Evolutionary conservation across 2,113 vertebrate genomes (phyloP), one percentile per base, ranked within the genome.

Genomic region (Turnix velox): DNA sequence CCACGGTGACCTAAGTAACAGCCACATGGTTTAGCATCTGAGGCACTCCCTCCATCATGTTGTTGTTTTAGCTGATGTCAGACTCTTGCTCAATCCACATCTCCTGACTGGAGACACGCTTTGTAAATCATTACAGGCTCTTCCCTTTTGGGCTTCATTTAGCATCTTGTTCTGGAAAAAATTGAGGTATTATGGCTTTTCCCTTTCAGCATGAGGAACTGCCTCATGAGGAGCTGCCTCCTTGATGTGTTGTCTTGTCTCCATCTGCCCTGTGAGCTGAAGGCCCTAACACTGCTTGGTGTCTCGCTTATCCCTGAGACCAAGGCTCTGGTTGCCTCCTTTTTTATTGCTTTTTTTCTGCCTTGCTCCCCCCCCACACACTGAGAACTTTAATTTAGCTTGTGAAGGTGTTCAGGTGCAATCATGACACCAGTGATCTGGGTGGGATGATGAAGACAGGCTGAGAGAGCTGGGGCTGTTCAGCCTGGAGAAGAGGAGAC

Each of bases 81-180:
- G 89, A 84, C 65, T 39, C 6, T 95, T 96, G 91, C 94, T 95
- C 94, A 96, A 92, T 25, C 61, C 27, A 45, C 43, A 72, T 45
- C 91, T 91, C 87, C 84, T 95, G 92, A 94, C 92, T 62, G 33
- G 9, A 92, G 55, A 84, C 69, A 15, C 6, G 66, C 81, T 91
- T 71, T 31, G 84, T 62, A 81, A 73, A 55, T 59, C 61, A 3
- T 7, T 43, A 10, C 43, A 52, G 49, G 25, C 4, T 0, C 46
- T 88, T 84, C 88, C 74, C 35, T 66, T 63, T 28, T 20, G 30
- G 30, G 57, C 18, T 23, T 57, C 61, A 10, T 55, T 78, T 33
- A 67, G 48, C 40, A 55, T n/a, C 83, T 42, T 10, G 11, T n/a
- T 51, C 55, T 35, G 42, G 28, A 20, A 18, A 75, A 31, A 43